These are phyloP conservation scores for Harpalus rufipes DNA, from an alignment of 2,888 invertebrate species.

Conservation along the genomic window DNA sequence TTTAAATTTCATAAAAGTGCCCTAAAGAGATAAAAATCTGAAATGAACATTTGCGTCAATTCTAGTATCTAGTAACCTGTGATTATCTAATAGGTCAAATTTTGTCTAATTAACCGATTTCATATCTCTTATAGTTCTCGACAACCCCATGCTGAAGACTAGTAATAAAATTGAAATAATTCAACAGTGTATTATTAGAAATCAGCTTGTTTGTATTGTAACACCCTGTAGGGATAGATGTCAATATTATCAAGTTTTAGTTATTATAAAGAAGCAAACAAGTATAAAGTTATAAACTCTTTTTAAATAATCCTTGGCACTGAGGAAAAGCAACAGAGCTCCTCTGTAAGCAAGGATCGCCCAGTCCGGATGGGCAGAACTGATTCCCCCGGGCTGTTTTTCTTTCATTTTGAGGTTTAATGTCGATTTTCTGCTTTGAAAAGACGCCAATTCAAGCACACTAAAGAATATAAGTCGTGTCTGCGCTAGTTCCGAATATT, in stretches of 20 bases:
- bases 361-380: constrained; percentile 36
- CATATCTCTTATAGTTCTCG: too few relatives aligned
- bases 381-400: constrained; percentile 68
- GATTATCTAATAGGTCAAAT: too few relatives aligned
- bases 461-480: constrained; percentile 49
- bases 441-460: constrained; percentile 54
- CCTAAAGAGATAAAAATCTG: too few relatives aligned
- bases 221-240: too few relatives aligned
- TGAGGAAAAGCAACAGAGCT: not conserved
- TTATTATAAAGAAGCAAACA: not conserved
- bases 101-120: too few relatives aligned
- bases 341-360: constrained; percentile 27
- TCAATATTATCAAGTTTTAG: not conserved
- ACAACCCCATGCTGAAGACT: too few relatives aligned
- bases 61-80: too few relatives aligned
- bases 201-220: too few relatives aligned
- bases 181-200: too few relatives aligned
- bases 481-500: constrained; percentile 47
- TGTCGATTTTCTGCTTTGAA: constrained; percentile 61
- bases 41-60: too few relatives aligned
- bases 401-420: constrained; percentile 68
- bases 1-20: too few relatives aligned
- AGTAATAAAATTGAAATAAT: too few relatives aligned
- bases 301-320: constrained; percentile 10
- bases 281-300: constrained; percentile 24